Conservation (phyloP, 2,888 invertebrate species). For the Folsomia manolachei region DNA sequence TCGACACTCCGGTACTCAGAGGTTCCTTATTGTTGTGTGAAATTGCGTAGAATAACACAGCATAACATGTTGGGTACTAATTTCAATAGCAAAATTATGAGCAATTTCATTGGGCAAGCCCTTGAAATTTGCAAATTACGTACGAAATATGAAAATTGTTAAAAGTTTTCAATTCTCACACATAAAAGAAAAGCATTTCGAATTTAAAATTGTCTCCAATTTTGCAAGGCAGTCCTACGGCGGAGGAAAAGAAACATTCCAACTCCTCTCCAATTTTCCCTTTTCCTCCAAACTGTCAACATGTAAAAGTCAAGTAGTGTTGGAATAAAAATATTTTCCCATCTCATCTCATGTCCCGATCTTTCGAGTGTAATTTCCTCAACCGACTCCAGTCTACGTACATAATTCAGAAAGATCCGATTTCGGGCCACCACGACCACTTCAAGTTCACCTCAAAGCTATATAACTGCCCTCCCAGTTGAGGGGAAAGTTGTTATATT, state of each 20-base stretch:
- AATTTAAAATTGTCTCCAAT: too few species aligned
- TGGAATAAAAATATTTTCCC: constrained; percentile 10
- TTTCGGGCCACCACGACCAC: background rate
- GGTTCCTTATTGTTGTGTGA: too few species aligned
- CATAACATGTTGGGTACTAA: background rate
- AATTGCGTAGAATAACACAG: too few species aligned
- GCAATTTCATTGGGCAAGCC: too few species aligned
- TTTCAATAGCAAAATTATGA: background rate
- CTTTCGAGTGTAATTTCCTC: constrained; percentile 21
- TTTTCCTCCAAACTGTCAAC: background rate
- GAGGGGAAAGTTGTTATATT: background rate
- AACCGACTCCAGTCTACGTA: too few species aligned
- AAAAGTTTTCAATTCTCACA: too few species aligned
- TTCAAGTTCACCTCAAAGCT: background rate
- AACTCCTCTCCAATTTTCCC: background rate
- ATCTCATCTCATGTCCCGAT: constrained; percentile 16
- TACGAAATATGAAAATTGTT: too few species aligned
- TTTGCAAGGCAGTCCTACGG: too few species aligned
- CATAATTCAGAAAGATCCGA: constrained; percentile 21
- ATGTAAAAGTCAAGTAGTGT: background rate
- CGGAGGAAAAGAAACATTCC: background rate
- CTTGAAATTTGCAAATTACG: too few species aligned
- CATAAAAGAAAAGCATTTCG: too few species aligned
- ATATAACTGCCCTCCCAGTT: background rate
- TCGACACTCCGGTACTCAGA: too few species aligned